phyloP scores from a whole-genome alignment of 1,140 invertebrate species.

The Drosophila kikkawai region DNA sequence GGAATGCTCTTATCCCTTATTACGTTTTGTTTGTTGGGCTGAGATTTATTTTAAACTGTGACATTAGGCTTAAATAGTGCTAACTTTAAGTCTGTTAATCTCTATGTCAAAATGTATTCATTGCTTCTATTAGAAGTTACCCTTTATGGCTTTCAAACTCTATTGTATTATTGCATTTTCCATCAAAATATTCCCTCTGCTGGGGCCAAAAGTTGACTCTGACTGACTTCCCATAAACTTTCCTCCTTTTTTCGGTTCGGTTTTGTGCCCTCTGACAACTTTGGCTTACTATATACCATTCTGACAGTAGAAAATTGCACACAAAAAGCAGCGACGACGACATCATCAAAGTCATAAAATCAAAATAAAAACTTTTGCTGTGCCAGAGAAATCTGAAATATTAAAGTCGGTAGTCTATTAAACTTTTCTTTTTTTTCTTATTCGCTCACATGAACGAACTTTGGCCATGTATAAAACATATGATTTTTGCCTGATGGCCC shows the following conservation, averaged over 20 bases:
- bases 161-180: slow-evolving; percentile 36
- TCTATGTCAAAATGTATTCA: slow-evolving; percentile 2
- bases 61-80: not conserved
- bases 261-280: slow-evolving; percentile 27
- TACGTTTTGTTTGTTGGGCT: not conserved
- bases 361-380: slow-evolving; percentile 69
- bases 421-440: slow-evolving; percentile 69
- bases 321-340: slow-evolving; percentile 39
- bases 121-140: slow-evolving; percentile 14
- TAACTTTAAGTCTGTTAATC: slow-evolving; percentile 1
- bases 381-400: slow-evolving; percentile 46
- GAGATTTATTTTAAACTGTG: slow-evolving; percentile 17
- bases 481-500: slow-evolving; percentile 80
- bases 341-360: slow-evolving; percentile 72
- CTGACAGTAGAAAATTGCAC: slow-evolving; percentile 32
- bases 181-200: slow-evolving; percentile 31
- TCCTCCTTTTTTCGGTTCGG: slow-evolving; percentile 18
- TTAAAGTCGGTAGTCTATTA: slow-evolving; percentile 75
- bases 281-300: slow-evolving; percentile 17
- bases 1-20: slow-evolving; percentile 17
- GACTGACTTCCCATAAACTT: slow-evolving; percentile 24
- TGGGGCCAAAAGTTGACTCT: slow-evolving; percentile 9
- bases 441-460: slow-evolving; percentile 39
- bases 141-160: slow-evolving; percentile 17
- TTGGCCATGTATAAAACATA: slow-evolving; percentile 80